phyloP scores from a whole-genome alignment of 1,140 invertebrate genomes.

The Mya arenaria region DNA sequence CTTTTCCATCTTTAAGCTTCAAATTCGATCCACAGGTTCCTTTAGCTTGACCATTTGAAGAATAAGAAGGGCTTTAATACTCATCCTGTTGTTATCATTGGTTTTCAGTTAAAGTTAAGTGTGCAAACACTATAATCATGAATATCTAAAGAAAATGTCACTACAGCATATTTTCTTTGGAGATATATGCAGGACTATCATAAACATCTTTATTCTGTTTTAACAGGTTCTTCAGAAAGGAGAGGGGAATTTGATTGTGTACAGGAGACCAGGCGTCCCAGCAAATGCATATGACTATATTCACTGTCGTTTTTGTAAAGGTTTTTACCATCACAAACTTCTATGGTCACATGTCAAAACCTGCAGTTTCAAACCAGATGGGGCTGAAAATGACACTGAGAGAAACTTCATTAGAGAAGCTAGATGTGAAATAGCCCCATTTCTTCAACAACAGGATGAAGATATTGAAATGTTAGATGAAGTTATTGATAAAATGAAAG shows the following conservation, averaged over 20 bases:
- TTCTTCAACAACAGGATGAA: constrained; percentile 39
- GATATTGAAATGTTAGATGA: constrained; percentile 22
- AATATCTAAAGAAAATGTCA: no score
- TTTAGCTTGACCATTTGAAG: no score
- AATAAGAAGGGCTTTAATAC: no score
- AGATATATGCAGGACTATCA: no score
- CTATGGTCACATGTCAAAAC: constrained; percentile 13
- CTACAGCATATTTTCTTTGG: no score
- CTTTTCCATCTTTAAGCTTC: no score
- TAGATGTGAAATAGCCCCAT: constrained; percentile 8
- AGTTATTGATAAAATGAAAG: constrained; percentile 29
- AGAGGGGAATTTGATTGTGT: constrained; percentile 20
- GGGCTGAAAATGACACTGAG: constrained; percentile 4
- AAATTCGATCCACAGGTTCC: no score
- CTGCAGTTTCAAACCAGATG: neutral
- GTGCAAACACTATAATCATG: no score
- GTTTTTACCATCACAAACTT: constrained; percentile 25
- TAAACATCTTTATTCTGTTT: no score
- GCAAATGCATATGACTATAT: constrained; percentile 23
- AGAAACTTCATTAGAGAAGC: constrained; percentile 25
- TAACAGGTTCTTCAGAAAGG: constrained; percentile 39
- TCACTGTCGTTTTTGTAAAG: constrained; percentile 14
- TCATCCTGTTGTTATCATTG: no score
- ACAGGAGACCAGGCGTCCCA: constrained; percentile 1
- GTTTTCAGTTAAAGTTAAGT: no score